A percentile compares a stretch with the other conserved stretches of the same genome.
phyloP scores from a whole-genome alignment of 2,888 invertebrate species.

The Oscheius sp. region DNA sequence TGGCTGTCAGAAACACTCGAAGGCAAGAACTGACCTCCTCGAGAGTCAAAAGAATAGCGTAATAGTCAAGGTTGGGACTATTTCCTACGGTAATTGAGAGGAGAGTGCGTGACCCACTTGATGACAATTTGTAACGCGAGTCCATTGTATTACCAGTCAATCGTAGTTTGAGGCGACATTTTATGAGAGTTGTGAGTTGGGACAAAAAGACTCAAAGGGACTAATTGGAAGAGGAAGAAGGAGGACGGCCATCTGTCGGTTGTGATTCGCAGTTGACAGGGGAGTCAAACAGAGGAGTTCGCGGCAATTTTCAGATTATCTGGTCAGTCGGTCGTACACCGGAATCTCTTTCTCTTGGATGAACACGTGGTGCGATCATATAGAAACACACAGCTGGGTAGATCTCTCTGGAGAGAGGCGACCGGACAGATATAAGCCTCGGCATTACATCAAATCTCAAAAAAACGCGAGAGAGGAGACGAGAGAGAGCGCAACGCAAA shows the following conservation, averaged over 20 bases:
- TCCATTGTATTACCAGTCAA: background rate
- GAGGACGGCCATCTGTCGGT: slow-evolving; percentile 10
- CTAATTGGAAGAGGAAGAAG: slow-evolving; percentile 3
- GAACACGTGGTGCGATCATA: background rate
- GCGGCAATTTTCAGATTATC: slow-evolving; percentile 21
- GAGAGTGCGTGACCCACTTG: slow-evolving; percentile 28
- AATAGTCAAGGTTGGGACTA: no score
- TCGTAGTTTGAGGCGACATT: background rate
- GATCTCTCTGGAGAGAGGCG: background rate
- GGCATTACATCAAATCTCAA: background rate
- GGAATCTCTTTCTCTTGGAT: background rate
- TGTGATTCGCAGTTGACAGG: slow-evolving; percentile 21
- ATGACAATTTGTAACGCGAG: slow-evolving; percentile 22
- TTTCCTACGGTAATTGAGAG: slow-evolving; percentile 12
- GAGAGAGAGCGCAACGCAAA: background rate
- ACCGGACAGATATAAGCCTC: background rate
- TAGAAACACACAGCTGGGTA: background rate
- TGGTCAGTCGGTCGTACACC: background rate
- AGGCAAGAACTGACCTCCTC: no score
- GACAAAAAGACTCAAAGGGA: background rate
- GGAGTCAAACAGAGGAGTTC: slow-evolving; percentile 21
- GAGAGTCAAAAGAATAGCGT: no score
- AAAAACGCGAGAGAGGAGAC: background rate
- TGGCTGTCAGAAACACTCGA: no score
- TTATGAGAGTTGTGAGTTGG: background rate